Evolutionary conservation across 2,113 vertebrate species (phyloP).

Genomic region (Edolisoma coerulescens): DNA sequence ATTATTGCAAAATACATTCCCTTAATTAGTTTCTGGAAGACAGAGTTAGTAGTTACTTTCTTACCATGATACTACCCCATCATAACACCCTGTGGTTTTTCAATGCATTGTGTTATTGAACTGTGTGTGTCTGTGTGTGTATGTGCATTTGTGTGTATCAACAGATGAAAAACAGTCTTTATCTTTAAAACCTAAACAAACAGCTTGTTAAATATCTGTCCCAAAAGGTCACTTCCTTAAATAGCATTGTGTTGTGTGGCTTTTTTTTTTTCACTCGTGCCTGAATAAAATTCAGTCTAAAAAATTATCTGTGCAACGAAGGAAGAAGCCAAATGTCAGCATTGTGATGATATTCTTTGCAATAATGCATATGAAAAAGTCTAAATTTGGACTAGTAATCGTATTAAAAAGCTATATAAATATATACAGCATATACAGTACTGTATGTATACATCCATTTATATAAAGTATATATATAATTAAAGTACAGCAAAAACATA

Average conservation of each 20-base stretch:
- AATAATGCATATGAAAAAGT: constrained; percentile 1
- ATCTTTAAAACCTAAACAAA: constrained; percentile 10
- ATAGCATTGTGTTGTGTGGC: not conserved
- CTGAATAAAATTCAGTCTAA: not conserved
- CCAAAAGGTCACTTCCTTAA: constrained; percentile 35
- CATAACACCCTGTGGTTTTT: constrained; percentile 25
- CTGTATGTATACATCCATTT: constrained; percentile 54
- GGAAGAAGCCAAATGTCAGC: not conserved
- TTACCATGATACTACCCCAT: constrained; percentile 7
- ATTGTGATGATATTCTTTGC: not conserved
- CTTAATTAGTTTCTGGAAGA: constrained; percentile 62
- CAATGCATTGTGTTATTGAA: not conserved
- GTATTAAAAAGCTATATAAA: constrained; percentile 67
- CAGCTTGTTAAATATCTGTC: not conserved
- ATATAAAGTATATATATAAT: constrained; percentile 66
- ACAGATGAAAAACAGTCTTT: not conserved
- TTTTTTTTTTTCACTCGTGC: not conserved
- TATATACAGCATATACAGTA: constrained; percentile 70
- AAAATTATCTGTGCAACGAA: not conserved
- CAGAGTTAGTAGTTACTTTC: constrained; percentile 46
- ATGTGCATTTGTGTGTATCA: not conserved
- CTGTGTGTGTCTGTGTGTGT: not conserved
- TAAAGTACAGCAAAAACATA: constrained; percentile 54
- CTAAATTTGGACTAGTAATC: constrained; percentile 47
- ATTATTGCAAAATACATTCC: constrained; percentile 68